Base-by-base conservation (phyloP, 2,888 invertebrate species). In the Mythimna impura region DNA sequence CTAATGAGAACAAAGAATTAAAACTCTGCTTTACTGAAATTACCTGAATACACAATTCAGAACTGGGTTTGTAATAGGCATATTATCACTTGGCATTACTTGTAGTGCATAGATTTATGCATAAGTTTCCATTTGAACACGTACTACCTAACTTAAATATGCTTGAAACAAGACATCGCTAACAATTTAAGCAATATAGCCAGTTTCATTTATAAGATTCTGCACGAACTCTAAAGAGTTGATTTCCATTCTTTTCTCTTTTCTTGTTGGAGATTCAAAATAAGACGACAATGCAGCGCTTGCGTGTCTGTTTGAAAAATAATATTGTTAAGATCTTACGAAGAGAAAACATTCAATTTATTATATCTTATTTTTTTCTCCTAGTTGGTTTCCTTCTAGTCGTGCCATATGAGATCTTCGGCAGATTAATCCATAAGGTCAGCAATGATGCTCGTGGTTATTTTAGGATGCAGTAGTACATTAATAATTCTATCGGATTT, bases 81-180 rank as follows among this genome's bases (percentile, higher is more conserved):
- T 52, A 12, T 62, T n/a, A 17, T 47, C 30, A 34, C 9, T 60
- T 36, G 30, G 8, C 25, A 20, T 25, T 25, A 25, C 47, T 47
- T 69, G 36, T 77, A 69, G 8, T 25, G 14, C 25, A 60, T 52
- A 73, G 0, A 66, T 47, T 25, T 62, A 36, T 34, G 25, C 14
- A 7, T 9, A 36, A 36, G 36, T 30, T 60, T 10, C 36, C 2
- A 50, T 30, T 57, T 57, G 22, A 43, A 43, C 20, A 47, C 25
- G 63, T 50, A 50, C 14, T 14, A 20, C 2, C 34, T 9, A 60
- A n/a, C 25, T 36, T 36, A 67, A 77, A n/a, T n/a, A 12, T 47
- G 36, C 14, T 58, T 14, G 22, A 40, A 66, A 30, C 50, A 58
- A 40, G 25, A 58, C 17, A 58, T 50, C 64, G 14, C 8, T 40